Conservation (phyloP, 1,140 invertebrate genomes). For the Kradibia gibbosae region DNA sequence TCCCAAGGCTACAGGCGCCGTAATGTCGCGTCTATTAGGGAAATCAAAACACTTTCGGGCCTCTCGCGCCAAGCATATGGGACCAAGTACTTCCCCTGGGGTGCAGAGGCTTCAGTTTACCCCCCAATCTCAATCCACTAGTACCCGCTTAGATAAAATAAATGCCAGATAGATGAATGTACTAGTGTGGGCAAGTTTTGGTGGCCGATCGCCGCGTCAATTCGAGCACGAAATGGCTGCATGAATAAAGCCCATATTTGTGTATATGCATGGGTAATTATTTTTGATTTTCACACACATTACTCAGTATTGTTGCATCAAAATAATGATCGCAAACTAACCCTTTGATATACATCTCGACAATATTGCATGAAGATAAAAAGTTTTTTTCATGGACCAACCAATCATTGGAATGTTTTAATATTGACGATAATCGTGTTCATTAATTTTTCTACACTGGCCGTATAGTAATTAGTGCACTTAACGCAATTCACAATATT, state of each 20-base stretch:
- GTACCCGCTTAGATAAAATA: no score
- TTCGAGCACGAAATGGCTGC: constrained; percentile 66
- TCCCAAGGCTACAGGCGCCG: neutral
- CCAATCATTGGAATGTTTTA: neutral
- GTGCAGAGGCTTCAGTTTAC: constrained; percentile 45
- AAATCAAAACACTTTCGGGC: constrained; percentile 71
- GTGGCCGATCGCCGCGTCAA: constrained; percentile 33
- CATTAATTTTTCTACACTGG: neutral
- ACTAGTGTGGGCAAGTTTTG: constrained; percentile 42
- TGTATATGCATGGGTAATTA: constrained; percentile 70
- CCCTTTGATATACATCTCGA: neutral
- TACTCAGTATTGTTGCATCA: constrained; percentile 52
- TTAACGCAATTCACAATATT: neutral
- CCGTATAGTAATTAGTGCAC: neutral
- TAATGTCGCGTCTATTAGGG: constrained; percentile 66
- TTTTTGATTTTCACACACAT: constrained; percentile 63
- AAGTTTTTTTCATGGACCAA: neutral
- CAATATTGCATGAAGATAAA: neutral
- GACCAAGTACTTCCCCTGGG: constrained; percentile 58
- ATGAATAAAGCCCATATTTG: constrained; percentile 61
- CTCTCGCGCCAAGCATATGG: constrained; percentile 68
- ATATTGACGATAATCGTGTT: neutral
- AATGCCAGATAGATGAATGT: constrained; percentile 60
- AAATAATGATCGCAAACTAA: neutral
- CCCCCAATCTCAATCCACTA: constrained; percentile 52